phyloP scores from a whole-genome alignment of 1,140 invertebrate genomes.

The Epicauta chinensis region DNA sequence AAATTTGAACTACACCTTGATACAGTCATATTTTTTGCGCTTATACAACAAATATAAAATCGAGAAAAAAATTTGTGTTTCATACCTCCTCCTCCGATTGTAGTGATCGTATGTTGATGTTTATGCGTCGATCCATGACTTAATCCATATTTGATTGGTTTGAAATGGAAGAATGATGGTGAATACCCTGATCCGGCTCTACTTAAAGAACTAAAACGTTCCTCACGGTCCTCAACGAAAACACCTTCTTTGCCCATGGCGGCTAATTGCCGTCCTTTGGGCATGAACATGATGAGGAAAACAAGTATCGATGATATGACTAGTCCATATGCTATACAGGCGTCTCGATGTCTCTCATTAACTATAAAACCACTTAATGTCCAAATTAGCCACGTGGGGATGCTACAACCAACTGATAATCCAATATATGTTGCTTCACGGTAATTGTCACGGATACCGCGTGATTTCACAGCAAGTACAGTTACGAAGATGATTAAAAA shows the following conservation, averaged over 20 bases:
- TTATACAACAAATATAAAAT: not conserved
- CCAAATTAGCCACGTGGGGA: constrained; percentile 86
- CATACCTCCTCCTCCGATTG: constrained; percentile 58
- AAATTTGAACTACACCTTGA: constrained; percentile 3
- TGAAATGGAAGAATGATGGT: constrained; percentile 87
- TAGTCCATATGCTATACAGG: constrained; percentile 81
- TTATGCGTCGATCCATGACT: constrained; percentile 44
- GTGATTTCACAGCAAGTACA: constrained; percentile 73
- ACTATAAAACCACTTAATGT: constrained; percentile 66
- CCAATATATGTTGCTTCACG: constrained; percentile 86
- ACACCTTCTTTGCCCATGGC: constrained; percentile 76
- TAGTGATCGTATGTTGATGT: constrained; percentile 49
- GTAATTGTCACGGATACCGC: constrained; percentile 88
- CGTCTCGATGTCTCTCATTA: constrained; percentile 71
- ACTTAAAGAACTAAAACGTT: constrained; percentile 67
- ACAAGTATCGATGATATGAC: constrained; percentile 74
- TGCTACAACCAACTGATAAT: constrained; percentile 70
- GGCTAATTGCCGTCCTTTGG: constrained; percentile 84
- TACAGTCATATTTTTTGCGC: not conserved
- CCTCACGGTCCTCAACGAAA: constrained; percentile 70
- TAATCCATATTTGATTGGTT: constrained; percentile 67
- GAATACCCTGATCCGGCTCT: constrained; percentile 76
- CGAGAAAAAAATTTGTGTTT: not conserved
- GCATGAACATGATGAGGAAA: constrained; percentile 90
- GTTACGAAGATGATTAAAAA: constrained; percentile 79